Evolutionary conservation across 1,140 invertebrate genomes (phyloP), one percentile per base, ranked within the genome.

Genomic region (Saccostrea echinata): DNA sequence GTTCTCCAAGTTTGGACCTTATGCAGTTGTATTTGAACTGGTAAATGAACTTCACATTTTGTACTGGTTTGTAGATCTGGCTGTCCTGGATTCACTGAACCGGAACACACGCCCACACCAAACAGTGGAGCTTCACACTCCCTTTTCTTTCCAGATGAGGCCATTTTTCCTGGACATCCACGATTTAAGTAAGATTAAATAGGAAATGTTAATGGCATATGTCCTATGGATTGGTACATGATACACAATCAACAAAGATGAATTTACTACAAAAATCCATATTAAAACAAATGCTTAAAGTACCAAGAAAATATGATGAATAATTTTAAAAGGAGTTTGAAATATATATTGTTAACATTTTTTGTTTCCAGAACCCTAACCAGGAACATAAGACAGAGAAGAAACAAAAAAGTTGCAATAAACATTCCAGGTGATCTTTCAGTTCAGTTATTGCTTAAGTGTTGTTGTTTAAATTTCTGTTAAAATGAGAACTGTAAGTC

Each of bases 81-180:
- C 12, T 97, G 97, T 95, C 96, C 96, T 61, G 96, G 97, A 88
- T 99, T 99, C 94, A 98, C 98, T n/a, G 96, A 96, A 94, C 99
- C 99, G 11, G 92, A 96, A 8, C 94, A 95, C 84, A 93, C 96
- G 89, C 91, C 98, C 0, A 95, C 96, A 18, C 95, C 96, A 80
- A 86, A 86, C 87, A 94, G 95, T 24, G 97, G 97, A 87, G 97
- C 97, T 3, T 97, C 98, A 0, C 96, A 96, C 86, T 99, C 98
- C 1, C 95, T 98, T 11, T 99, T 98, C 95, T 99, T 98, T 93
- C 98, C 99, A 0, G 98, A 99, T 95, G 97, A 98, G 92, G 98
- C 97, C 16, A 99, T 99, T 91, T 99, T 96, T 95, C 96, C 96
- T 30, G 98, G 97, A 51, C 99, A 99, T 97, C 99, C 99, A 35